Evolutionary conservation across 2,888 invertebrate species (phyloP), one percentile per base, ranked within the genome.

Genomic region (Julus scandinavius): DNA sequence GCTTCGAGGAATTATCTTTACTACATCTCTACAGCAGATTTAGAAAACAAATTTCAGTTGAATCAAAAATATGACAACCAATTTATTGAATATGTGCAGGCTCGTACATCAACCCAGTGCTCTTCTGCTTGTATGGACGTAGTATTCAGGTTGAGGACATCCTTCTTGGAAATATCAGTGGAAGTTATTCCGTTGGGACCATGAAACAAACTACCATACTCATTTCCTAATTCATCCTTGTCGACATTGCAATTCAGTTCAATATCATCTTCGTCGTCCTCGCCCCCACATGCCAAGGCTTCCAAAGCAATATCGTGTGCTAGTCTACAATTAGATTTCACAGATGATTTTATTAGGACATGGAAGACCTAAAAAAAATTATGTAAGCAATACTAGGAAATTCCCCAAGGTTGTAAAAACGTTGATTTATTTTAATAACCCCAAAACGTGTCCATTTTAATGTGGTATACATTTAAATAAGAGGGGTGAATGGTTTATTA

Each of bases 281-380:
- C 88, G 88, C 45, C 72, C 29, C 72, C 72, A 29, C 72, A 72
- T 5, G 72, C 72, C 38, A 88, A 84, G 29, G 80, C 84, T 29
- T 88, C 88, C 17, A 80, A 41, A 17, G 54, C 38, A 40, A 87
- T 88, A 72, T 87, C 87, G 54, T 88, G 87, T 17, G 88, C 85
- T 50, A 88, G 63, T 88, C 80, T 88, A 49, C 6, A 72, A 72
- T 4, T n/a, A 72, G 50, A 88, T 5, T 45, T 72, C 40, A n/a
- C n/a, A n/a, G n/a, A n/a, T n/a, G n/a, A n/a, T n/a, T n/a, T n/a
- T n/a, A n/a, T n/a, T n/a, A n/a, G n/a, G n/a, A n/a, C n/a, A n/a
- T n/a, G n/a, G n/a, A n/a, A n/a, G n/a, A n/a, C n/a, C n/a, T n/a
- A n/a, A n/a, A n/a, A n/a, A n/a, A n/a, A n/a, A n/a, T n/a, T n/a